Percentiles rank a stretch among this genome's conserved stretches.
phyloP scores from a whole-genome alignment of 2,113 vertebrate species.

The Equus quagga region DNA sequence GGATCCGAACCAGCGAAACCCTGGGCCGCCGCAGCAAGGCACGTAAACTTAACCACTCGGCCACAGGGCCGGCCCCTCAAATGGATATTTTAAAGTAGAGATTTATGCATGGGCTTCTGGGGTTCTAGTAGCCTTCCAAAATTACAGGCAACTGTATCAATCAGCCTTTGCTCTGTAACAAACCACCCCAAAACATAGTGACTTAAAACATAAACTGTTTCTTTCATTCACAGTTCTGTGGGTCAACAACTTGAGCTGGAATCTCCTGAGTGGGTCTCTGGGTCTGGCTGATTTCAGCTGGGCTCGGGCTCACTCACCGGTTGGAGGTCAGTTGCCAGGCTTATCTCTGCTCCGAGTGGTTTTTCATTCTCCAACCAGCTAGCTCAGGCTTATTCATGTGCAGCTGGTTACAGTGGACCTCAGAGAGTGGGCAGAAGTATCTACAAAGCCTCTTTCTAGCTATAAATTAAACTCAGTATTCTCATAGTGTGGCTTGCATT shows the following conservation, averaged over 20 bases:
- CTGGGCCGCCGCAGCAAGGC: too few relatives aligned
- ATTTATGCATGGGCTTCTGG: background rate
- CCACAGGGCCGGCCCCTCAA: background rate
- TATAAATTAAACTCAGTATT: background rate
- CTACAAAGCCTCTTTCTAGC: background rate
- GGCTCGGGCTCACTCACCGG: too few relatives aligned
- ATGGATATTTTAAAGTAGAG: background rate
- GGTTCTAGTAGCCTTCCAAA: background rate
- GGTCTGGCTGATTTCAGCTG: background rate
- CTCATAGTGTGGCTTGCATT: too few relatives aligned
- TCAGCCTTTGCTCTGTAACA: background rate
- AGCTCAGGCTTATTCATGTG: background rate
- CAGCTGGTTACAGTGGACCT: background rate
- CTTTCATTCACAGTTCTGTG: background rate
- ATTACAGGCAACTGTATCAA: background rate
- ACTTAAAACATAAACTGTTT: background rate
- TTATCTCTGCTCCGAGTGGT: background rate
- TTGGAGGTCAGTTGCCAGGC: too few relatives aligned
- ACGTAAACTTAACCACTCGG: too few relatives aligned
- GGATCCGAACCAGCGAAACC: too few relatives aligned
- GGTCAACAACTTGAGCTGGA: background rate
- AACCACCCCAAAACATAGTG: background rate
- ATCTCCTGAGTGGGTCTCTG: background rate
- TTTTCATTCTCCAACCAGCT: background rate
- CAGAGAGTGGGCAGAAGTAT: background rate